A percentile compares a stretch with the other conserved stretches of the same genome.
Evolutionary conservation across 2,888 invertebrate species (phyloP).

Genomic region (Aphodius granarius): DNA sequence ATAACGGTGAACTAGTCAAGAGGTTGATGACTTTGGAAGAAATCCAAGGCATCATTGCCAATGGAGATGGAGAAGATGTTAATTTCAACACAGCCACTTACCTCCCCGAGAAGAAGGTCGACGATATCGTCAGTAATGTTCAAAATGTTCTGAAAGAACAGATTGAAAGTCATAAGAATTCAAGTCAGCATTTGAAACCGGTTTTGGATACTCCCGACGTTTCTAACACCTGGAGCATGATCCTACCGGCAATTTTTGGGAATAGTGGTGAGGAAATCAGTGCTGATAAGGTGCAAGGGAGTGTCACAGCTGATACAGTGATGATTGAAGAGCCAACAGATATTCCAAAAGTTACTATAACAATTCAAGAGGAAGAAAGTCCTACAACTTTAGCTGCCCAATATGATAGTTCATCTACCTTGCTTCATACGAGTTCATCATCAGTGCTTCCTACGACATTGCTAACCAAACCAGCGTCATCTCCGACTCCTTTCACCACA

Average conservation of each 20-base stretch:
- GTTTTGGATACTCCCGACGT: conserved; percentile 73
- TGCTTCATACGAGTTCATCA: not conserved
- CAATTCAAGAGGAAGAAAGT: not conserved
- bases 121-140: conserved; percentile 80
- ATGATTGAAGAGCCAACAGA: conserved; percentile 42
- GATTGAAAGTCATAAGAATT: conserved; percentile 64
- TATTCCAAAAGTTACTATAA: not conserved
- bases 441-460: not conserved
- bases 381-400: not conserved
- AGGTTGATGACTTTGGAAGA: conserved; percentile 82
- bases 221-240: conserved; percentile 78
- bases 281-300: conserved; percentile 41
- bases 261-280: conserved; percentile 51
- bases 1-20: conserved; percentile 79
- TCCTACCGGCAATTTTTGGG: conserved; percentile 78
- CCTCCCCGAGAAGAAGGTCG: conserved; percentile 67
- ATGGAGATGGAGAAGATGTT: conserved; percentile 71
- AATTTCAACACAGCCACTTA: conserved; percentile 54
- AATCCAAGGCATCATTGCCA: conserved; percentile 83
- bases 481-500: not conserved
- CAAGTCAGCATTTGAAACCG: conserved; percentile 46
- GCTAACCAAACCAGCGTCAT: not conserved
- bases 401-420: not conserved
- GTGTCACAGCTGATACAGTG: conserved; percentile 46
- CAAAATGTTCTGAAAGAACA: conserved; percentile 82